phyloP scores from a whole-genome alignment of 2,888 invertebrate species.

The Oegoconia quadripuncta region DNA sequence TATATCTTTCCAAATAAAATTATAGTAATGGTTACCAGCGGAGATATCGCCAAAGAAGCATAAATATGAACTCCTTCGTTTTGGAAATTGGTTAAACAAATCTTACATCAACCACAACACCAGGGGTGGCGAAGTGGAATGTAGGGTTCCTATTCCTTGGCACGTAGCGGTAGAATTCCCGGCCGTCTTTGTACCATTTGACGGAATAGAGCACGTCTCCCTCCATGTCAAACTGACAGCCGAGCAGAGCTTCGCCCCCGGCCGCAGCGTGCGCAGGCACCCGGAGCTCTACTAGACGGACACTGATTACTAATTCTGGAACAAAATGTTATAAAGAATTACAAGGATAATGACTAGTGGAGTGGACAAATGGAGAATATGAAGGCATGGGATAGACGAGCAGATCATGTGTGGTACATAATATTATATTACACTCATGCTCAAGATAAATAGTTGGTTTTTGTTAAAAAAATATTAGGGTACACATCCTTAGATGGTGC shows the following conservation, averaged over 20 bases:
- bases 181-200: slow-evolving; percentile 93
- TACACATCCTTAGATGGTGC: too few relatives aligned
- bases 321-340: slow-evolving; percentile 1
- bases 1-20: too few relatives aligned
- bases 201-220: slow-evolving; percentile 91
- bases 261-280: slow-evolving; percentile 89
- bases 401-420: too few relatives aligned
- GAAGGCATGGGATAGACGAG: too few relatives aligned
- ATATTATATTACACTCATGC: too few relatives aligned
- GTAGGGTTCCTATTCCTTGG: slow-evolving; percentile 86
- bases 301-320: slow-evolving; percentile 58
- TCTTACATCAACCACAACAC: slow-evolving; percentile 91
- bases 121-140: slow-evolving; percentile 85
- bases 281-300: slow-evolving; percentile 86
- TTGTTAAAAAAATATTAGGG: too few relatives aligned
- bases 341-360: too few relatives aligned
- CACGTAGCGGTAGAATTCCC: slow-evolving; percentile 90
- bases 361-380: too few relatives aligned
- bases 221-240: slow-evolving; percentile 88
- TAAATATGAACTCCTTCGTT: neutral
- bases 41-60: too few relatives aligned
- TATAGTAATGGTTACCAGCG: too few relatives aligned
- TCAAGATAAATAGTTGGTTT: too few relatives aligned
- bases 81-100: neutral
- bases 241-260: slow-evolving; percentile 85